Evolutionary conservation across 2,888 invertebrate species (phyloP).

Genomic region (Nemotelus pantherinus): DNA sequence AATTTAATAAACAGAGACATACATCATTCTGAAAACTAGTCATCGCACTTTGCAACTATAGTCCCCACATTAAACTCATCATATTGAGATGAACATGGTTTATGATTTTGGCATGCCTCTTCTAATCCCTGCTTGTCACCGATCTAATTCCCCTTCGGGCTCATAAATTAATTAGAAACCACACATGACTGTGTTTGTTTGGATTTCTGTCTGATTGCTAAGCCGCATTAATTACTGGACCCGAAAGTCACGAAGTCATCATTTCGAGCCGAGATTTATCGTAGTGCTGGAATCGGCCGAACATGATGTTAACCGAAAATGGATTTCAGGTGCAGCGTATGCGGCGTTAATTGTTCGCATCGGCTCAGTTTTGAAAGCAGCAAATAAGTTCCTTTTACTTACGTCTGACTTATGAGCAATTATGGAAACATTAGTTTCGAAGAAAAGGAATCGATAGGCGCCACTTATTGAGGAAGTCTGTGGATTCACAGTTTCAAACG

Average conservation of each 20-base stretch:
- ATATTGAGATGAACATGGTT: background rate
- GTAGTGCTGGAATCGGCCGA: background rate
- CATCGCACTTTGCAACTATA: no score
- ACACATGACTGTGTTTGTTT: conserved; percentile 41
- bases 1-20: no score
- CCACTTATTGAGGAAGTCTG: conserved; percentile 33
- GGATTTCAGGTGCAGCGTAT: conserved; percentile 18
- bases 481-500: background rate
- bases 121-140: conserved; percentile 41
- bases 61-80: no score
- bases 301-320: background rate
- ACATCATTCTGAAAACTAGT: no score
- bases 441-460: background rate
- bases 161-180: conserved; percentile 49
- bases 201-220: conserved; percentile 36
- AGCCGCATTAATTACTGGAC: conserved; percentile 39
- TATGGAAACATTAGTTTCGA: conserved; percentile 1
- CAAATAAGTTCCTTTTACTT: background rate
- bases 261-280: conserved; percentile 13
- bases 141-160: conserved; percentile 33
- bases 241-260: background rate
- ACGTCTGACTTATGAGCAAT: conserved; percentile 32
- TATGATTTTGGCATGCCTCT: conserved; percentile 23
- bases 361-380: background rate
- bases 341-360: background rate